These are phyloP conservation scores for Caenorhabditis afra DNA, from an alignment of 2,888 invertebrate species.

Conservation along the genomic window DNA sequence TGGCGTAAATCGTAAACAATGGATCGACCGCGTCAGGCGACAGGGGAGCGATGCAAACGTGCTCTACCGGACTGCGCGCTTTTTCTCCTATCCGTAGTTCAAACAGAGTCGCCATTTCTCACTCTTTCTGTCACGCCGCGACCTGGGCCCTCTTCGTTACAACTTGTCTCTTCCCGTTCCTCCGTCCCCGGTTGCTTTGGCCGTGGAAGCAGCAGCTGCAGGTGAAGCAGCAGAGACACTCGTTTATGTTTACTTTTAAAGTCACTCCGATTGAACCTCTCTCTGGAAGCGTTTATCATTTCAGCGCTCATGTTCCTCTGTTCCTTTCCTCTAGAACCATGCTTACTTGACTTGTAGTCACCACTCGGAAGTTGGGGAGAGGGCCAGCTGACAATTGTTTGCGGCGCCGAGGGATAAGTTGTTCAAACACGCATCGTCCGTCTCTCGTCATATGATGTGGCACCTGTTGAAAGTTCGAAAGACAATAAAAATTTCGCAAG, in stretches of 20 bases:
- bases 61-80: slow-evolving; percentile 41
- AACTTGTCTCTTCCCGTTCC: slow-evolving; percentile 54
- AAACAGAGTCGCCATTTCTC: slow-evolving; percentile 55
- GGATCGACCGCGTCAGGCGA: background rate
- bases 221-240: slow-evolving; percentile 20
- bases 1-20: slow-evolving; percentile 41
- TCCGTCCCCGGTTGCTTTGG: slow-evolving; percentile 16
- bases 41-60: slow-evolving; percentile 26
- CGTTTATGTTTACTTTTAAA: slow-evolving; percentile 51
- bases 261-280: slow-evolving; percentile 31
- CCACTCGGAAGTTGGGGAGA: background rate
- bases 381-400: slow-evolving; percentile 50
- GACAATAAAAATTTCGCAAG: slow-evolving; percentile 19
- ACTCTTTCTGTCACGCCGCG: slow-evolving; percentile 58
- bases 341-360: too few relatives aligned
- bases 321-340: background rate
- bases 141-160: slow-evolving; percentile 48
- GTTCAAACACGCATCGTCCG: slow-evolving; percentile 51
- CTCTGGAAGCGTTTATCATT: slow-evolving; percentile 22
- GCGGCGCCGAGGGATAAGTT: slow-evolving; percentile 42
- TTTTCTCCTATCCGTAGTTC: slow-evolving; percentile 42
- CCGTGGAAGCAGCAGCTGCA: slow-evolving; percentile 32
- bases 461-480: slow-evolving; percentile 44
- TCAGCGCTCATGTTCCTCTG: background rate
- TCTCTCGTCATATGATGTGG: slow-evolving; percentile 47